phyloP scores from a whole-genome alignment of 2,888 invertebrate species.

The Apoderus coryli region DNA sequence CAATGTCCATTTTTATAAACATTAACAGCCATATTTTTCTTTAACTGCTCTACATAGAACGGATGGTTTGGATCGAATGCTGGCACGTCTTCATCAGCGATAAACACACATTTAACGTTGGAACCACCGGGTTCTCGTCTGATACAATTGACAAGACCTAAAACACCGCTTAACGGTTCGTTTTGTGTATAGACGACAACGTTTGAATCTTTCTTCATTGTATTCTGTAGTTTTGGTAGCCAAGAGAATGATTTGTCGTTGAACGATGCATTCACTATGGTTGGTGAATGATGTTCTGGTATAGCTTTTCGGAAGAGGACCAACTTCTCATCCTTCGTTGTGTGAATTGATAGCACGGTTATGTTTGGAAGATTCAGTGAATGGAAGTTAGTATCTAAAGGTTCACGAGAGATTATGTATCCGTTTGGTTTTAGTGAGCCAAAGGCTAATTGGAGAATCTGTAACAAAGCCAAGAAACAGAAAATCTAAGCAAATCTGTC shows the following conservation, averaged over 20 bases:
- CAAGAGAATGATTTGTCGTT: slow-evolving; percentile 33
- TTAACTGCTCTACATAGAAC: slow-evolving; percentile 49
- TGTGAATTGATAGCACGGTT: slow-evolving; percentile 33
- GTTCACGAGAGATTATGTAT: slow-evolving; percentile 12
- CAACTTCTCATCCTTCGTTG: slow-evolving; percentile 37
- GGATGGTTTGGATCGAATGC: slow-evolving; percentile 38
- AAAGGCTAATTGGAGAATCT: slow-evolving; percentile 12
- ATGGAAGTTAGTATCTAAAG: slow-evolving; percentile 2
- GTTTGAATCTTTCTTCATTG: slow-evolving; percentile 32
- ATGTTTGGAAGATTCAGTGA: slow-evolving; percentile 5
- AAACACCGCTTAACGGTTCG: slow-evolving; percentile 57
- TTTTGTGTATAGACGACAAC: slow-evolving; percentile 49
- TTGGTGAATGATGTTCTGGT: slow-evolving; percentile 18
- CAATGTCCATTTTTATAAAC: slow-evolving; percentile 45
- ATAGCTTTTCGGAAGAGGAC: slow-evolving; percentile 35
- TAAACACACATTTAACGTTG: slow-evolving; percentile 35
- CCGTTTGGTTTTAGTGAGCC: slow-evolving; percentile 21
- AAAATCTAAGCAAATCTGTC: no score
- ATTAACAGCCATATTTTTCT: slow-evolving; percentile 66
- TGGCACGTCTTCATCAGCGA: slow-evolving; percentile 46
- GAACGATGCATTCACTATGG: slow-evolving; percentile 35
- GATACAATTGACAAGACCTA: slow-evolving; percentile 62
- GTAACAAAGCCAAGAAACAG: no score
- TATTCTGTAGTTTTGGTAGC: slow-evolving; percentile 35
- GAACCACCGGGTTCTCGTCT: slow-evolving; percentile 41